Base-by-base conservation (phyloP, 2,113 vertebrate genomes). In the Macroglossus sobrinus region DNA sequence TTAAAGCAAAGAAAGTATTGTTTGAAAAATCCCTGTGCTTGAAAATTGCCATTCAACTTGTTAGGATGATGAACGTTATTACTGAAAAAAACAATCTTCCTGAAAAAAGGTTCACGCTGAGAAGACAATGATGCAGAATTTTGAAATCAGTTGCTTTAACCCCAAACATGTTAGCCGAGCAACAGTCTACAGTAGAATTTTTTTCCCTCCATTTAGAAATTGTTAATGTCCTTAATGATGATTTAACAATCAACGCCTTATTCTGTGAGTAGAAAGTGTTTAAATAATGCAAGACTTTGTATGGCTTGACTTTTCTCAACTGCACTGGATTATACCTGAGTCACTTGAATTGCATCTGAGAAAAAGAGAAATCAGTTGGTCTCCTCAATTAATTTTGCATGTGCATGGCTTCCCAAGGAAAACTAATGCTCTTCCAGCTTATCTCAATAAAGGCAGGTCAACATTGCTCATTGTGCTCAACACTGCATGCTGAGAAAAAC, bases 61-160 rank as follows among this genome's bases (percentile, higher is more conserved):
- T 98, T 98, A 98, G 97, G 96, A 97, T 96, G 97, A 98, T 97
- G 97, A 97, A 95, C 92, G 91, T 98, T 97, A 97, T 97, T 96
- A 96, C 30, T 15, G 0, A 95, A 72, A 96, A 81, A 50, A 50
- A 45, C 15, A 57, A 87, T 87, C 96, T 96, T 93, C 96, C 95
- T 97, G 79, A 91, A 95, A 96, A 61, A 88, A 78, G 96, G 72
- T 91, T 97, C 97, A 95, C 47, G 96, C 94, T 96, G 86, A 98
- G 93, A 97, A 79, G 75, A 89, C 93, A 96, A 93, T 53, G 57
- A 78, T 55, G 47, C 24, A 85, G 66, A 82, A 72, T 87, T 87
- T 94, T 66, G 40, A 72, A 74, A 82, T 69, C 47, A 14, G 30
- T 92, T 97, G 80, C 66, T 96, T 96, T n/a, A 30, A 66, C 26